These are phyloP conservation scores for Pediacus dermestoides DNA, from an alignment of 2,888 invertebrate species.

Conservation along the genomic window DNA sequence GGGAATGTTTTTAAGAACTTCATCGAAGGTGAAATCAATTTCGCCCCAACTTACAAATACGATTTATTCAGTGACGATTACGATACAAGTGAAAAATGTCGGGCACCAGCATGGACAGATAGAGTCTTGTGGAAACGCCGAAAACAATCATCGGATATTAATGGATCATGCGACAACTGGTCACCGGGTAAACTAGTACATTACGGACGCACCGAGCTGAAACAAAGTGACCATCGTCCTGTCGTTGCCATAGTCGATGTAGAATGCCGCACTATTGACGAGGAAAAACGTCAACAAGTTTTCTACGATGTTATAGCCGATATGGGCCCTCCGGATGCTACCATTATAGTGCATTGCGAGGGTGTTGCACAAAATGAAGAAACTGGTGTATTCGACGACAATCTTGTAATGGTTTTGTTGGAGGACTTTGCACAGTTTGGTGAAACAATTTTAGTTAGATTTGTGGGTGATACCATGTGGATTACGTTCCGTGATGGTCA, in stretches of 20 bases:
- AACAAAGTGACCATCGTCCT: constrained; percentile 96
- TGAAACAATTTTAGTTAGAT: constrained; percentile 85
- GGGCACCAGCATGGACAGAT: constrained; percentile 98
- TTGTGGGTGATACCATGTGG: constrained; percentile 86
- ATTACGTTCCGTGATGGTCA: constrained; percentile 89
- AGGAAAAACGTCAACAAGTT: constrained; percentile 70
- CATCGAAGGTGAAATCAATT: constrained; percentile 85
- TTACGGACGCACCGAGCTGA: constrained; percentile 92
- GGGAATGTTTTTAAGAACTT: constrained; percentile 90
- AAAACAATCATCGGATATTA: constrained; percentile 63
- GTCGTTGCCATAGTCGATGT: constrained; percentile 89
- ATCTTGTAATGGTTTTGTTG: constrained; percentile 73
- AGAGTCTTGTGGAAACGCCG: constrained; percentile 90
- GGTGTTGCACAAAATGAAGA: constrained; percentile 48
- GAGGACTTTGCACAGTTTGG: constrained; percentile 81
- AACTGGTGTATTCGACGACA: constrained; percentile 71
- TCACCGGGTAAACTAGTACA: constrained; percentile 73
- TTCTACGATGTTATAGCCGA: constrained; percentile 77
- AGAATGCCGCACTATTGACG: constrained; percentile 78
- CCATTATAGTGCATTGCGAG: constrained; percentile 68
- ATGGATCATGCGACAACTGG: constrained; percentile 63
- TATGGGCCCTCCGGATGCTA: constrained; percentile 93
- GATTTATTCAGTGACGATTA: constrained; percentile 98
- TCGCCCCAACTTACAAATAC: constrained; percentile 97
- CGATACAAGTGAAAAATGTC: constrained; percentile 96